Percentiles rank a stretch among this genome's conserved stretches.
These are phyloP conservation scores for Anniella stebbinsi DNA, from an alignment of 2,797 vertebrate species.

Conservation along the genomic window DNA sequence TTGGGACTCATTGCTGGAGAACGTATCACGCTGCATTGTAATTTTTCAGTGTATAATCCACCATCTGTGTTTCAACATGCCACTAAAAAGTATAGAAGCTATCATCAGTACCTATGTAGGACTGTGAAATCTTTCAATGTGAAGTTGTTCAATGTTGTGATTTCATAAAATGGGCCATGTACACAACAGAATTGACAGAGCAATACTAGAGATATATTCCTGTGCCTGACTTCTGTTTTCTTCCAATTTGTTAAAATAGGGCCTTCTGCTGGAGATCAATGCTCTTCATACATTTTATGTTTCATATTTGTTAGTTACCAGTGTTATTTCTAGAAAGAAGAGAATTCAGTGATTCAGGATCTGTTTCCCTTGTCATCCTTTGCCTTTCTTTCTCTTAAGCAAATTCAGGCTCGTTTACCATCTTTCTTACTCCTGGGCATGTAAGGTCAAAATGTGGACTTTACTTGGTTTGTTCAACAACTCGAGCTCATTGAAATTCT, in stretches of 20 bases:
- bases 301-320: not conserved
- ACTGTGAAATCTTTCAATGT: conserved; percentile 6
- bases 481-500: no score
- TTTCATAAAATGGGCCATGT: conserved; percentile 40
- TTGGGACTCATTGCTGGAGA: conserved; percentile 11
- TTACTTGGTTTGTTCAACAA: not conserved
- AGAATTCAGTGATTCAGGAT: not conserved
- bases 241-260: conserved; percentile 3
- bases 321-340: conserved; percentile 1
- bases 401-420: not conserved
- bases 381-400: not conserved
- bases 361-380: not conserved
- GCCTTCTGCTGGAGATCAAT: not conserved
- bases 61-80: conserved; percentile 25
- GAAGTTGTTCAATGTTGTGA: conserved; percentile 20
- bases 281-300: not conserved
- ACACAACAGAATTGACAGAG: not conserved
- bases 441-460: not conserved
- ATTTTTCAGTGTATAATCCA: conserved; percentile 22
- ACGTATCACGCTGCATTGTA: conserved; percentile 39
- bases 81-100: conserved; percentile 11
- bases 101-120: conserved; percentile 41
- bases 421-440: not conserved
- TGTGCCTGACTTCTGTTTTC: not conserved
- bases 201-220: not conserved